These are phyloP conservation scores for Acanthurus leucopareius DNA, from an alignment of 2,797 vertebrate species.

Conservation along the genomic window DNA sequence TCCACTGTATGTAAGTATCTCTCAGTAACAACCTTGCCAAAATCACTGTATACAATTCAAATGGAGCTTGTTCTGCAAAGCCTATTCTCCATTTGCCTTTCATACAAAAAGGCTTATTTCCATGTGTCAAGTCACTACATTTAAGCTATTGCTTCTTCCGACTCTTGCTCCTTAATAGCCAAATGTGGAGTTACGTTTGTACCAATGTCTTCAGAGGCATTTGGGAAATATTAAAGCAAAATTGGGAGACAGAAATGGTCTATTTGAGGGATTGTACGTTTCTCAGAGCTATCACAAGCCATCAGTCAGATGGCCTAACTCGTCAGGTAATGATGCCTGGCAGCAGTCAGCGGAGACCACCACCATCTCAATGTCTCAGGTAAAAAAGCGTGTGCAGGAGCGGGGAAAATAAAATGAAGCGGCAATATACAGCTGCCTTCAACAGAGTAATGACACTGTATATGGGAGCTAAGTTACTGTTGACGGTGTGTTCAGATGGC, in stretches of 20 bases:
- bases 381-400: constrained; percentile 21
- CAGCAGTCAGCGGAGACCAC: constrained; percentile 68
- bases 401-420: constrained; percentile 36
- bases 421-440: constrained; percentile 38
- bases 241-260: constrained; percentile 79
- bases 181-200: constrained; percentile 45
- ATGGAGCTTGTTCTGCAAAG: constrained; percentile 47
- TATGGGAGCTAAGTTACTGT: constrained; percentile 53
- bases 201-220: constrained; percentile 45
- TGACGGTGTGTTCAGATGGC: constrained; percentile 33
- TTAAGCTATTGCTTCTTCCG: constrained; percentile 68
- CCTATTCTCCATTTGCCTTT: constrained; percentile 71
- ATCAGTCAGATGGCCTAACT: constrained; percentile 76
- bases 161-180: constrained; percentile 39
- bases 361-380: constrained; percentile 49
- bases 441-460: constrained; percentile 48
- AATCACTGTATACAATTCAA: constrained; percentile 59
- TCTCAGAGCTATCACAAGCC: constrained; percentile 73
- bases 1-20: constrained; percentile 26
- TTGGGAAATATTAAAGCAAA: constrained; percentile 76
- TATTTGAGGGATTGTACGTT: constrained; percentile 77
- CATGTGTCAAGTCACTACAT: constrained; percentile 58
- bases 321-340: constrained; percentile 72
- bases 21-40: constrained; percentile 56
- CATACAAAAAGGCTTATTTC: constrained; percentile 74